Evolutionary conservation across 1,140 invertebrate genomes (phyloP), one percentile per base, ranked within the genome.

Genomic region (Harpegnathos saltator): DNA sequence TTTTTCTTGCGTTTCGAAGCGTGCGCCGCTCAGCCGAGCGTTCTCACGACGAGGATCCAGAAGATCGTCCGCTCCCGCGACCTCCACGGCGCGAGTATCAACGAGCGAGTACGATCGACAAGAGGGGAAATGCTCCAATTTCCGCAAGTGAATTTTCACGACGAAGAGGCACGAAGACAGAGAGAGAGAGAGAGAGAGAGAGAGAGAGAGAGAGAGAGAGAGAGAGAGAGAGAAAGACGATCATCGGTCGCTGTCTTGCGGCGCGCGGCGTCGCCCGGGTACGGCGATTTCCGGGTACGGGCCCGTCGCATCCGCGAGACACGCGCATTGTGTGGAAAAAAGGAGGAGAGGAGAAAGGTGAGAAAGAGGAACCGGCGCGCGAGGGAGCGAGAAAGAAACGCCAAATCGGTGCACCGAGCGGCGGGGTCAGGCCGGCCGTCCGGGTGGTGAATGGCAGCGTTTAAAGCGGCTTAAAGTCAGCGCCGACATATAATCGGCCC

Each of bases 391-490:
- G 26, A 59, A 33, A 68, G 81, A 11, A 24, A 84, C 26, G 73
- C 68, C 19, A 88, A 88, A 87, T 85, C 86, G 72, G 65, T 29
- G 69, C 61, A 68, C 72, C 72, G 71, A 86, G 63, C 50, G 75
- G 63, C 71, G 58, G 72, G 82, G 86, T 88, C 82, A 83, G 74
- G 50, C 73, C 7, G 73, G 56, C 71, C 59, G 59, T 62, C 44
- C 61, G 17, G 50, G n/a, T 77, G 83, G 83, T 83, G 86, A 89
- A 88, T 88, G 69, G 86, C 87, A 88, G 66, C 86, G 44, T 88
- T 88, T 88, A 88, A 88, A 89, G 48, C 22, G 77, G 85, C 88
- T 90, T 87, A 90, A 88, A 91, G 85, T 88, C 89, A 91, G 68
- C 82, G 82, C 74, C 73, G 78, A 90, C 88, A 83, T 86, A 90